A percentile compares a stretch with the other conserved stretches of the same genome.
Conservation (phyloP, 2,113 vertebrate species). For the Heterochromis multidens region DNA sequence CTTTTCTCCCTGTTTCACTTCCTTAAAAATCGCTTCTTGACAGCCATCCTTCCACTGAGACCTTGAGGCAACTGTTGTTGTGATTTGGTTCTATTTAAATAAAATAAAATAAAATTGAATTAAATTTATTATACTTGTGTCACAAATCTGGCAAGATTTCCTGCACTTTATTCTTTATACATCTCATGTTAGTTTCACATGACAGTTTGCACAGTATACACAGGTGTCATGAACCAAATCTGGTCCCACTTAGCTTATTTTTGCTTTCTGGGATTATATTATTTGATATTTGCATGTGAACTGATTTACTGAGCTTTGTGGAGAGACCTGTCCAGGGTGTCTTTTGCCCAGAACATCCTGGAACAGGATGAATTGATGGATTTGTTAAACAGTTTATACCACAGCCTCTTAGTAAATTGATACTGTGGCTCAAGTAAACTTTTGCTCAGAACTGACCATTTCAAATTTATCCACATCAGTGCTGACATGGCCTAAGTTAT, state of each 20-base stretch:
- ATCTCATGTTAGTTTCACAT: not conserved
- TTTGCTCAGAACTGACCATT: not conserved
- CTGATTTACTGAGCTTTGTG: not conserved
- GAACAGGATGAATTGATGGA: too few relatives aligned
- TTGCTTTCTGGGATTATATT: not conserved
- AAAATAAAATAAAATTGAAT: too few relatives aligned
- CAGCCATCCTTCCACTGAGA: too few relatives aligned
- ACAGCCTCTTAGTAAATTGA: accelerated
- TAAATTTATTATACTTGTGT: too few relatives aligned
- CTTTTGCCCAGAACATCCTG: too few relatives aligned
- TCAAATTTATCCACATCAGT: not conserved
- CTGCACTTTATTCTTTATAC: not conserved
- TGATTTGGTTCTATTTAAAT: too few relatives aligned
- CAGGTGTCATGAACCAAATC: not conserved
- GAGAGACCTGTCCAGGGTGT: too few relatives aligned
- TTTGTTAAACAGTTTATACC: not conserved
- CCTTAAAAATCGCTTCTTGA: not conserved
- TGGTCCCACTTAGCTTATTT: not conserved
- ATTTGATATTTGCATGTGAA: not conserved
- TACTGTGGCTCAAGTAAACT: not conserved
- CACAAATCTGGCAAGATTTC: too few relatives aligned
- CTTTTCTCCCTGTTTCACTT: not conserved
- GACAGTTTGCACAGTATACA: not conserved
- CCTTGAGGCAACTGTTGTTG: too few relatives aligned
- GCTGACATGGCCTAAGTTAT: not conserved